These are phyloP conservation scores for Pterocles gutturalis DNA, from an alignment of 2,113 vertebrate genomes.

Conservation along the genomic window DNA sequence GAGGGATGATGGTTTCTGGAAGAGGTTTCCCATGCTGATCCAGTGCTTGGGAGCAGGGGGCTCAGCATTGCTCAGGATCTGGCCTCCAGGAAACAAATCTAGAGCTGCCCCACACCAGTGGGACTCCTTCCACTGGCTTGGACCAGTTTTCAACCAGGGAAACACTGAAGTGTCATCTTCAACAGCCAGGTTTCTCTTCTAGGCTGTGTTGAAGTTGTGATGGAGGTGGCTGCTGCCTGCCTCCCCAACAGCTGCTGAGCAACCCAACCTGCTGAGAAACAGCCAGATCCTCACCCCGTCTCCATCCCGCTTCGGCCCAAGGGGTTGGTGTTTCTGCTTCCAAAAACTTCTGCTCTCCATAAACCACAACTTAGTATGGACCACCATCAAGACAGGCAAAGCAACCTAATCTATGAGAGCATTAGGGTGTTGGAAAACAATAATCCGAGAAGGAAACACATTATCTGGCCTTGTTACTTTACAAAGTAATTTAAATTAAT, in stretches of 20 bases:
- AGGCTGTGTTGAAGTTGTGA: background rate
- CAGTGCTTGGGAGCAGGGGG: background rate
- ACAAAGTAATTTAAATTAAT: slow-evolving; percentile 79
- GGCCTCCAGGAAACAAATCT: background rate
- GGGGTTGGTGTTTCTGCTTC: background rate
- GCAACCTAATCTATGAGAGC: slow-evolving; percentile 73
- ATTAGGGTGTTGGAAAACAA: slow-evolving; percentile 75
- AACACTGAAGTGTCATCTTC: background rate
- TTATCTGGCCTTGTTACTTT: slow-evolving; percentile 74
- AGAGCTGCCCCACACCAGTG: background rate
- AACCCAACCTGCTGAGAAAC: background rate
- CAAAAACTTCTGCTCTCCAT: background rate
- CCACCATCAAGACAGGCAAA: slow-evolving; percentile 38
- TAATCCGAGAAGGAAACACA: slow-evolving; percentile 71
- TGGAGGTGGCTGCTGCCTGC: background rate
- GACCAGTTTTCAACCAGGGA: background rate
- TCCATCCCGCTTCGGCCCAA: background rate
- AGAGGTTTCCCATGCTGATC: background rate
- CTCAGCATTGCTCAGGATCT: background rate
- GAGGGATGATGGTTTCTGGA: background rate
- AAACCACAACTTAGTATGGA: slow-evolving; percentile 53
- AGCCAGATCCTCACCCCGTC: background rate
- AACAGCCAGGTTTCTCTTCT: background rate
- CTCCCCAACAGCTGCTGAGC: background rate
- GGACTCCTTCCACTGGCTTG: background rate